Percentiles rank a stretch among this genome's conserved stretches.
These are phyloP conservation scores for Cladopsammia gracilis DNA, from an alignment of 64 coral and sea anemone genomes.

Conservation along the genomic window DNA sequence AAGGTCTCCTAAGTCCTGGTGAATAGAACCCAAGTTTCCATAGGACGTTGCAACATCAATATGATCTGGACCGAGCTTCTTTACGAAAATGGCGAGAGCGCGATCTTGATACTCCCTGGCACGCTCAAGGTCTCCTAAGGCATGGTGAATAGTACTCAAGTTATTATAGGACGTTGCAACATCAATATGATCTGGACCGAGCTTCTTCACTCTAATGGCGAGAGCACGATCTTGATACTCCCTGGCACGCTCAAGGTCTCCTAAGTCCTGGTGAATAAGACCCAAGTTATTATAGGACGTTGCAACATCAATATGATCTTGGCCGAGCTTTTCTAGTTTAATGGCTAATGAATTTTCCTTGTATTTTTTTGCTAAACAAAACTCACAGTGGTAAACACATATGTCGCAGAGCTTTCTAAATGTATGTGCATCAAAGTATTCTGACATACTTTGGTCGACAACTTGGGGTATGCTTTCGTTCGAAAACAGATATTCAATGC, in stretches of 20 bases:
- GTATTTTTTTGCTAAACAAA: background rate
- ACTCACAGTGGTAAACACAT: background rate
- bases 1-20: background rate
- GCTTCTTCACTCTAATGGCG: background rate
- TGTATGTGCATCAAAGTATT: background rate
- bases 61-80: slow-evolving; percentile 25
- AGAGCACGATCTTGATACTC: background rate
- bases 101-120: background rate
- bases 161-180: background rate
- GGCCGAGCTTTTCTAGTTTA: background rate
- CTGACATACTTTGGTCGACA: too few species aligned
- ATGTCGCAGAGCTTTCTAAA: background rate
- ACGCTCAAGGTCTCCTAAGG: background rate
- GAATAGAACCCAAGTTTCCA: background rate
- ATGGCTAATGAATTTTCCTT: slow-evolving; percentile 2
- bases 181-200: background rate
- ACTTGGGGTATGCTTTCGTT: background rate
- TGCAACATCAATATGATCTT: slow-evolving; percentile 6
- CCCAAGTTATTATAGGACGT: background rate
- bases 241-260: background rate
- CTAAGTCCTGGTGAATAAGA: background rate
- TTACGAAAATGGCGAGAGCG: background rate
- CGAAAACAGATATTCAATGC: background rate
- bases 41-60: slow-evolving; percentile 1
- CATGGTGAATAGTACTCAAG: background rate